Base-by-base conservation (phyloP, 2,888 invertebrate species). In the Microctonus aethiopoides region DNA sequence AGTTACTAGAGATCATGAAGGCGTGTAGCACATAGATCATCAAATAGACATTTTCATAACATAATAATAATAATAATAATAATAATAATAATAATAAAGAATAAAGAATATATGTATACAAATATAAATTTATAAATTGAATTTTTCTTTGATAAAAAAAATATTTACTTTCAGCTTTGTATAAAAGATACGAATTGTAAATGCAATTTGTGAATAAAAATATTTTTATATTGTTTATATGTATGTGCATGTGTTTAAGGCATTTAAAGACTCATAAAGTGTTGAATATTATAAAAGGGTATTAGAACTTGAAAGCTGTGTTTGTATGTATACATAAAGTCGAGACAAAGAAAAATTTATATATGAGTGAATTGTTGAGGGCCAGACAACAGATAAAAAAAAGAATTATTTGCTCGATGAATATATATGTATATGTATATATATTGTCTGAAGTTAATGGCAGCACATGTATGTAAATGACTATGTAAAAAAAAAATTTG, bases 361-460 rank as follows among this genome's bases (percentile, higher is more conserved):
- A 29, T 46, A 41, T 22, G 22, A 54, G 29, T 52, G 13, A 62
- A 46, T 26, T n/a, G 46, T 46, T n/a, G n/a, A n/a, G n/a, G n/a
- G n/a, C n/a, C n/a, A n/a, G n/a, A n/a, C 16, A 46, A 46, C 46
- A 46, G 24, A 62, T 62, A n/a, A 62, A 46, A 62, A 62, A 29
- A 41, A 62, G 68, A 68, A 36, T 32, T 56, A 68, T 68, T 62
- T 63, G 39, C 56, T 63, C 62, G 56, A 62, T 57, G 62, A 62
- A n/a, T n/a, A n/a, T n/a, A n/a, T n/a, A n/a, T n/a, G n/a, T n/a
- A n/a, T n/a, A n/a, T n/a, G n/a, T n/a, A n/a, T n/a, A 68, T 68
- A 63, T 68, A 68, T 68, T 63, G 34, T 63, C 62, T 62, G 68
- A 68, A 68, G 68, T 68, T n/a, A n/a, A n/a, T 26, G 67, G 54